phyloP scores from a whole-genome alignment of 2,888 invertebrate species.

The Rhopalosiphum nymphaeae region DNA sequence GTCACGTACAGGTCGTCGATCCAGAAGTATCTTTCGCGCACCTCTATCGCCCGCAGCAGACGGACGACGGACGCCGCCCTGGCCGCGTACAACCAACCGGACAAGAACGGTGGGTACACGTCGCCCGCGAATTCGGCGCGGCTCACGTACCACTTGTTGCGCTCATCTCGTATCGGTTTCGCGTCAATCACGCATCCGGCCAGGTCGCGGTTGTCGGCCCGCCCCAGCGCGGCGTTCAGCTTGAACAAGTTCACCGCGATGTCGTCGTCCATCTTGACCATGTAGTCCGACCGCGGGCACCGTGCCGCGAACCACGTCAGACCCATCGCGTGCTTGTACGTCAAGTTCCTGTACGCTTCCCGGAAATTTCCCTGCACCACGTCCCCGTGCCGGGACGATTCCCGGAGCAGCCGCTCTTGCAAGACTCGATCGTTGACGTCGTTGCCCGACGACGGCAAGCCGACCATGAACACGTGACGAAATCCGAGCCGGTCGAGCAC shows the following conservation, averaged over 20 bases:
- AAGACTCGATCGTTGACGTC: neutral
- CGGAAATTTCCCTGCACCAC: constrained; percentile 82
- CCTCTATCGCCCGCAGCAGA: constrained; percentile 74
- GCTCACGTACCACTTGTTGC: constrained; percentile 86
- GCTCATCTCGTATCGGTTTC: constrained; percentile 76
- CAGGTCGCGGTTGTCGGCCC: constrained; percentile 70
- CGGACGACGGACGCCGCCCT: constrained; percentile 76
- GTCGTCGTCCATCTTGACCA: constrained; percentile 88
- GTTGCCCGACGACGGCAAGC: neutral
- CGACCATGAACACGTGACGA: constrained; percentile 46
- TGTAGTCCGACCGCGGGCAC: constrained; percentile 76
- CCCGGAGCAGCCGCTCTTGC: constrained; percentile 72
- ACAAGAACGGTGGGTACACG: constrained; percentile 81
- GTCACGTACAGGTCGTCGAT: constrained; percentile 92
- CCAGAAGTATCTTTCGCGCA: constrained; percentile 83
- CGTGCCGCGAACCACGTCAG: constrained; percentile 79
- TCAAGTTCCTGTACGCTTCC: constrained; percentile 85
- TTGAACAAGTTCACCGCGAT: constrained; percentile 80
- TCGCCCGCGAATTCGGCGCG: constrained; percentile 75
- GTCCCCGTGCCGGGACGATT: constrained; percentile 77
- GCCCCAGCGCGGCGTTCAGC: constrained; percentile 72
- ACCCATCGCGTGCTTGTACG: constrained; percentile 86
- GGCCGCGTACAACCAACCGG: constrained; percentile 88
- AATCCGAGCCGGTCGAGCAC: constrained; percentile 30
- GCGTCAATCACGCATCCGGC: constrained; percentile 79